Evolutionary conservation across 2,113 vertebrate species (phyloP).

Genomic region (Trichomycterus rosablanca): DNA sequence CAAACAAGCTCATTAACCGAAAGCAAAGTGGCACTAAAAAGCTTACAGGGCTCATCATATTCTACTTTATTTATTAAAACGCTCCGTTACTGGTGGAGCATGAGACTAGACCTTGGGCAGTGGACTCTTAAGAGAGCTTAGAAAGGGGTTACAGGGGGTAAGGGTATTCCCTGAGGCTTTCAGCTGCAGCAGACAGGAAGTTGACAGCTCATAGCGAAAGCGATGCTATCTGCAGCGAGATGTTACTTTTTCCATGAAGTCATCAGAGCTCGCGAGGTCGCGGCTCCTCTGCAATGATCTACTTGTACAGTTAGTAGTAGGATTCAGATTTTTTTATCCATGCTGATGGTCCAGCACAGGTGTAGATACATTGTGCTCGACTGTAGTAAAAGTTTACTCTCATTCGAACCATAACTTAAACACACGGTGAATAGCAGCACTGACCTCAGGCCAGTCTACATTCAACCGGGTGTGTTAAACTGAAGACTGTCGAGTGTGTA

Average conservation of each 20-base stretch:
- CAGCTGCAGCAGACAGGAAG: conserved; percentile 66
- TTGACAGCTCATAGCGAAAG: conserved; percentile 63
- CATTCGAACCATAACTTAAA: not conserved
- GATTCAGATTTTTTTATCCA: no score
- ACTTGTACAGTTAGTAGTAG: no score
- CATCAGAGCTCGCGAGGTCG: conserved; percentile 46
- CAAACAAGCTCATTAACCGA: conserved; percentile 2
- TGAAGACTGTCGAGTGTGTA: not conserved
- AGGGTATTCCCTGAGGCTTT: conserved; percentile 59
- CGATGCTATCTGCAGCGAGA: conserved; percentile 67
- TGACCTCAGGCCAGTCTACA: not conserved
- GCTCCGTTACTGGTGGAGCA: not conserved
- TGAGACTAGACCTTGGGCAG: not conserved
- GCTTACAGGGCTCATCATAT: no score
- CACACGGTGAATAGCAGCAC: not conserved
- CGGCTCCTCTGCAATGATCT: conserved; percentile 47
- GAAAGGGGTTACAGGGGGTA: conserved; percentile 20
- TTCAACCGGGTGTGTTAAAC: no score
- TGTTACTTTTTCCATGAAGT: conserved; percentile 74
- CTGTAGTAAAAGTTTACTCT: not conserved
- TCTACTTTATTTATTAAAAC: not conserved
- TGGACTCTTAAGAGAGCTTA: conserved; percentile 13
- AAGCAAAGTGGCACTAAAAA: conserved; percentile 12
- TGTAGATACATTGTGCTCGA: no score
- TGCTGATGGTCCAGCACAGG: no score